Evolutionary conservation across 2,888 invertebrate species (phyloP).

Genomic region (Ctenicera cuprea): DNA sequence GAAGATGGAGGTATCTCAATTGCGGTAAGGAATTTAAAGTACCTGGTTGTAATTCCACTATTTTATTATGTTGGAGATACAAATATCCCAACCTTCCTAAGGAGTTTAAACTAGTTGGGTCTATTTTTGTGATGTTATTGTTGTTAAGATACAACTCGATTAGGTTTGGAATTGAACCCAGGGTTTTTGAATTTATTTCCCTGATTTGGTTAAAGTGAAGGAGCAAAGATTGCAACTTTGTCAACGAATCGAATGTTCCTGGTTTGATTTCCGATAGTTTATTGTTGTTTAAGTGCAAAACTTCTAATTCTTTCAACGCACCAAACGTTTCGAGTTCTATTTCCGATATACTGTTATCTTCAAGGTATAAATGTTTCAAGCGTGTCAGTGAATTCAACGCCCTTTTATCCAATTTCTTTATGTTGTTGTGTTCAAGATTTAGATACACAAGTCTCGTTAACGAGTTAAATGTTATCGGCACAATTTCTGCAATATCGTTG

Average conservation of each 20-base stretch:
- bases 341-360: not conserved
- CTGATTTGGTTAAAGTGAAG: not conserved
- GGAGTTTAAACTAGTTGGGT: not conserved
- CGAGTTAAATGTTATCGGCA: not conserved
- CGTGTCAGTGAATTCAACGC: not conserved
- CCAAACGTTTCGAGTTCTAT: not conserved
- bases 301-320: not conserved
- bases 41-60: not conserved
- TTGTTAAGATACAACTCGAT: not conserved
- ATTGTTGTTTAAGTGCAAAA: not conserved
- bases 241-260: slow-evolving; percentile 5
- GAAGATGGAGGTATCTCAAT: too few relatives aligned
- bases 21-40: too few relatives aligned
- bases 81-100: not conserved
- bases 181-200: not conserved
- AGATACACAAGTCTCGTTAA: not conserved
- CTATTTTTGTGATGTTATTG: not conserved
- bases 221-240: not conserved
- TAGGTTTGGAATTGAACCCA: not conserved
- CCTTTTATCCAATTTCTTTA: not conserved
- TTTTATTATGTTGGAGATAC: not conserved
- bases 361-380: not conserved
- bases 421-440: not conserved
- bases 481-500: not conserved
- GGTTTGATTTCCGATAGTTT: not conserved